Evolutionary conservation across 23 tunicate species (phyloP), one percentile per base, ranked within the genome.

Genomic region (Trididemnum nubilum): DNA sequence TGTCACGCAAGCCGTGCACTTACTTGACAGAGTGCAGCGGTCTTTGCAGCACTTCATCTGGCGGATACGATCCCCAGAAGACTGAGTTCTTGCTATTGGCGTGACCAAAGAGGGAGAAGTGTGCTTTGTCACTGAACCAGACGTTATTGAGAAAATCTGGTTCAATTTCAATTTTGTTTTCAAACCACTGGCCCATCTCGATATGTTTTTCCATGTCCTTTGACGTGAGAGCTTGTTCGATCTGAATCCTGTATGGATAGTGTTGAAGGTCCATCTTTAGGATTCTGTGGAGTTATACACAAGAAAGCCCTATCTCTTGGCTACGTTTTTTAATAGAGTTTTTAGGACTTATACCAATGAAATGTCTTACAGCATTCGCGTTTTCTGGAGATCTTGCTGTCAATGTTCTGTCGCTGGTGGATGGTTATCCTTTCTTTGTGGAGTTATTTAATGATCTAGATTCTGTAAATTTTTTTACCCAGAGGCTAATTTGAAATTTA

Each of bases 351-450:
- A n/a, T n/a, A n/a, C 57, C 57, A 49, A 49, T 18, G 15, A 49
- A 49, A 49, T 49, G 57, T 49, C 57, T 49, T 18, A 49, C 57
- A 9, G 57, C 18, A 49, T 49, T 18, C 57, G 18, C 57, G 18
- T 49, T 49, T 49, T 49, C 57, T 49, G 57, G 57, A 49, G 57
- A 49, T 49, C 57, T 49, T 49, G 57, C 57, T 49, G 57, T 49
- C 57, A 49, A 9, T 18, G 12, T 49, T 49, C 57, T 49, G 18
- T 18, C 18, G 57, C 57, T 49, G 57, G 57, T 49, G 18, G 18
- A 49, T 49, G 57, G 57, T 49, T 49, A 18, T 49, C 57, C 57
- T 49, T 49, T 49, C 15, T 49, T 49, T 49, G 57, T 9, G 57
- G 57, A 49, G 12, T 49, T 12, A 49, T 49, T 9, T 49, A 49